A percentile compares a stretch with the other conserved stretches of the same genome.
Conservation (phyloP, 2,113 vertebrate genomes). For the Passerina amoena region DNA sequence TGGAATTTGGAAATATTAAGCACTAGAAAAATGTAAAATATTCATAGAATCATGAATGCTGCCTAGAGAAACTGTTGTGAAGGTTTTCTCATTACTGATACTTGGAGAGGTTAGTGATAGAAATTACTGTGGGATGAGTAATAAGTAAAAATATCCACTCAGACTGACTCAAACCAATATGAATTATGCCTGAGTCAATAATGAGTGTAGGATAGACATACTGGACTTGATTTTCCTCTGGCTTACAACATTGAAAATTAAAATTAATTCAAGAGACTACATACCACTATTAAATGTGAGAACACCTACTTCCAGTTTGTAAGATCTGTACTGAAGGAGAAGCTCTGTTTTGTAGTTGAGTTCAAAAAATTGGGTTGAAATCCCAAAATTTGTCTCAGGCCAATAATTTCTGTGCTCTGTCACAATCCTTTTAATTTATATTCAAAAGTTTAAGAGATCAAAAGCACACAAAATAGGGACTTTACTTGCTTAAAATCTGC, state of each 20-base stretch:
- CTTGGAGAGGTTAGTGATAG: slow-evolving; percentile 4
- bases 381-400: neutral
- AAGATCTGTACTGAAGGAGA: neutral
- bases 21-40: neutral
- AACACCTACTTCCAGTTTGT: neutral
- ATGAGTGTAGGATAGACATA: neutral
- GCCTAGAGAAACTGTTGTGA: neutral
- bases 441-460: neutral
- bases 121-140: slow-evolving; percentile 37
- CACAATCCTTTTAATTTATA: neutral
- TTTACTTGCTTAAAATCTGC: neutral
- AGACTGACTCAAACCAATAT: slow-evolving; percentile 30
- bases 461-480: neutral
- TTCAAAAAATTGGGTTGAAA: neutral
- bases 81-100: slow-evolving; percentile 1
- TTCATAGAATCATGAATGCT: neutral
- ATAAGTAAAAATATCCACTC: slow-evolving; percentile 12
- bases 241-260: neutral
- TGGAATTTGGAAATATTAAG: neutral
- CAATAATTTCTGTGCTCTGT: neutral
- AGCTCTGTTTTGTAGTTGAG: neutral
- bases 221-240: slow-evolving; percentile 22
- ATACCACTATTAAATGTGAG: neutral
- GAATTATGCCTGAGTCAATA: slow-evolving; percentile 34
- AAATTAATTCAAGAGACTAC: neutral